A percentile compares a stretch with the other conserved stretches of the same genome.
phyloP scores from a whole-genome alignment of 1,140 invertebrate species.

The Microvelia longipes region DNA sequence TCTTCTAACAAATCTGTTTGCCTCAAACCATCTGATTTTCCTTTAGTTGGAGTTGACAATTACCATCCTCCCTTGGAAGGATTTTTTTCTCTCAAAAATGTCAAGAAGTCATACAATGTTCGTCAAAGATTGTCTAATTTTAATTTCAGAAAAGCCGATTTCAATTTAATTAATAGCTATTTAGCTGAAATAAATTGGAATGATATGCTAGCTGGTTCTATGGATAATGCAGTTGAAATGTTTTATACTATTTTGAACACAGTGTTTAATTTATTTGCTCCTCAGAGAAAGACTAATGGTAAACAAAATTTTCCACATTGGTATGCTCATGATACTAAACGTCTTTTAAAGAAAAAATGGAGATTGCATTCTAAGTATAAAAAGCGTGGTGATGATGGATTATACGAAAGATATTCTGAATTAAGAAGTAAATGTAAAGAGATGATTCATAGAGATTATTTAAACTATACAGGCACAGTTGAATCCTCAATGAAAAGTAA shows the following conservation, averaged over 20 bases:
- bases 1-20: no score
- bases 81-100: no score
- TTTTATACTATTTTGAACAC: neutral
- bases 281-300: neutral
- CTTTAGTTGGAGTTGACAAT: no score
- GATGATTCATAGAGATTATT: neutral
- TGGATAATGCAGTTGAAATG: neutral
- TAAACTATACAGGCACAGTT: neutral
- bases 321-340: neutral
- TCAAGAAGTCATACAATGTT: no score
- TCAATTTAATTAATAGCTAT: no score
- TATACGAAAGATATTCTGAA: neutral
- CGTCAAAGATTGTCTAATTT: no score
- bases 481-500: neutral
- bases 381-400: neutral
- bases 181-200: no score
- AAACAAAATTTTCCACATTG: neutral
- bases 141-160: no score
- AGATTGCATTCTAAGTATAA: neutral
- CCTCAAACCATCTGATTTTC: no score
- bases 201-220: no score
- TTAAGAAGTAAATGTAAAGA: neutral
- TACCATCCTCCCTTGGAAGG: no score
- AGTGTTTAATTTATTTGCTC: neutral
- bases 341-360: neutral